Percentiles rank a stretch among this genome's conserved stretches.
Evolutionary conservation across 2,113 vertebrate genomes (phyloP).

Genomic region (Pelecanus crispus): DNA sequence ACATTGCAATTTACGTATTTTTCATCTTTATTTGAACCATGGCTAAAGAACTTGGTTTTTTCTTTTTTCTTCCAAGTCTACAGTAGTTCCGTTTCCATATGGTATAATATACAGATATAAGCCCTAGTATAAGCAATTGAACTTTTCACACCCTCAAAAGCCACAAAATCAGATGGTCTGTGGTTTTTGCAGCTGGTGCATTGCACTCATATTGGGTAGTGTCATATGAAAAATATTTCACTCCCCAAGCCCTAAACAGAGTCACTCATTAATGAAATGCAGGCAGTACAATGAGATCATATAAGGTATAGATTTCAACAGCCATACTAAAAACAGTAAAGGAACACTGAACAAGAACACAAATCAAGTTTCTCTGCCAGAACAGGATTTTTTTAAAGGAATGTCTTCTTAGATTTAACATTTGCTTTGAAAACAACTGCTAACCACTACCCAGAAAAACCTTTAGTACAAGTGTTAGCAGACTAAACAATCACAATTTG

Average conservation of each 20-base stretch:
- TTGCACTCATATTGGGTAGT: constrained; percentile 83
- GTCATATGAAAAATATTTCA: constrained; percentile 99
- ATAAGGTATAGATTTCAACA: constrained; percentile 96
- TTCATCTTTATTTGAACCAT: constrained; percentile 69
- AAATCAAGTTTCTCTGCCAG: constrained; percentile 88
- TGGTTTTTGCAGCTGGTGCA: constrained; percentile 94
- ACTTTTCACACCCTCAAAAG: constrained; percentile 96
- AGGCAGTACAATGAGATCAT: constrained; percentile 95
- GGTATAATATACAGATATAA: constrained; percentile 77
- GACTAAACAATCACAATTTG: constrained; percentile 89
- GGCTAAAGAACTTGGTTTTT: constrained; percentile 66
- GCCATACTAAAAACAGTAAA: constrained; percentile 85
- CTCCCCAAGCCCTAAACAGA: constrained; percentile 83
- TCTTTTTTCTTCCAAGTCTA: constrained; percentile 73
- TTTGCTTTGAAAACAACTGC: constrained; percentile 88
- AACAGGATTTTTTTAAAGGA: constrained; percentile 74
- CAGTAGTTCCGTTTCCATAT: constrained; percentile 80
- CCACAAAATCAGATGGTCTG: constrained; percentile 89
- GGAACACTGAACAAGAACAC: constrained; percentile 88
- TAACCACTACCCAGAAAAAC: constrained; percentile 85
- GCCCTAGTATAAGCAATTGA: constrained; percentile 87
- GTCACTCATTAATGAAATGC: constrained; percentile 97
- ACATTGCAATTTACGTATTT: background rate
- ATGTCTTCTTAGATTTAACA: constrained; percentile 81
- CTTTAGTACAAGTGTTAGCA: constrained; percentile 83